Evolutionary conservation across 2,797 vertebrate genomes (phyloP), one percentile per base, ranked within the genome.

Genomic region (Pseudochromis fuscus): DNA sequence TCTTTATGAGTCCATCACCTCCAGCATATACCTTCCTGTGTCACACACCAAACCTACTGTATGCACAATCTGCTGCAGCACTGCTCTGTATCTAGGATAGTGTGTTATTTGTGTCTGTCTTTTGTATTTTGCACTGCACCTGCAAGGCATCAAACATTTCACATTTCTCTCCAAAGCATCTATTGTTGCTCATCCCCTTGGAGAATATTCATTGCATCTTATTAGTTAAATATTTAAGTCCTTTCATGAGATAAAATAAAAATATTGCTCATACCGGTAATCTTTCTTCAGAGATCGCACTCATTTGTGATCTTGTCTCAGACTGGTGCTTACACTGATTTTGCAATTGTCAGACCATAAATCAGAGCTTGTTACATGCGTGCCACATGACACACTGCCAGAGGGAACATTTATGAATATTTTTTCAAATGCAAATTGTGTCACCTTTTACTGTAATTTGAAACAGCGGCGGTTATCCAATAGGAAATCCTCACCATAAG

Each of bases 301-400:
- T 51, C 30, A 48, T 74, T 67, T 66, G 16, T 56, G 51, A 56
- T 70, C 15, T 27, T 49, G 53, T 62, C 53, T 61, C 33, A 71
- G 52, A 62, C 21, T 27, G n/a, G 38, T 31, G 27, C 42, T 53
- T 60, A 24, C 50, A 59, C 11, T 64, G 49, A 73, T 63, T 81
- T 53, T 40, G 1, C 48, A 55, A 40, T 46, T 55, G 58, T 71
- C 37, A 21, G 33, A 72, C 38, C 46, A 72, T 67, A 28, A 72
- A 82, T 77, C 58, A 67, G 31, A 62, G 48, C 68, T 67, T 74
- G 58, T 55, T 62, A 61, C 46, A 74, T 33, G 46, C n/a, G 13
- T 61, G 67, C 27, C 60, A 66, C 55, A 57, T 49, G 23, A 33
- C 40, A 53, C 59, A 21, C 25, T 8, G 25, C 48, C 23, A 46